Percentiles rank a stretch among this genome's conserved stretches.
Evolutionary conservation across 2,113 vertebrate species (phyloP).

Genomic region (Vimba vimba): DNA sequence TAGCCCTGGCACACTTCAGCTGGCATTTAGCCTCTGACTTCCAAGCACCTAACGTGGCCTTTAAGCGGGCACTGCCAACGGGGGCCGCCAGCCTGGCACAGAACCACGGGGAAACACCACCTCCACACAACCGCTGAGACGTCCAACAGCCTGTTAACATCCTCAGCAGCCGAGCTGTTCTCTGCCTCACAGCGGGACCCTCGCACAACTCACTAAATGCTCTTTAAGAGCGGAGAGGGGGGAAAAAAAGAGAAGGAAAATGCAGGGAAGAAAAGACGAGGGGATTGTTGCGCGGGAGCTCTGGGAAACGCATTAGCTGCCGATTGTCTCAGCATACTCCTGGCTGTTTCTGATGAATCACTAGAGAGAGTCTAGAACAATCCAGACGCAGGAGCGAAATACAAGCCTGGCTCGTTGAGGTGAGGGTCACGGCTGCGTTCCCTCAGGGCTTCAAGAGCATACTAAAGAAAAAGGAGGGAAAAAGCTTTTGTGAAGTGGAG

Average conservation of each 20-base stretch:
- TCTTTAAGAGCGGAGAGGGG: constrained; percentile 32
- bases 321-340: constrained; percentile 60
- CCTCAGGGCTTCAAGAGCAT: constrained; percentile 57
- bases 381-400: constrained; percentile 54
- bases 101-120: constrained; percentile 30
- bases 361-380: constrained; percentile 50
- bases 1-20: constrained; percentile 18
- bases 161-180: constrained; percentile 45
- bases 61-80: not conserved
- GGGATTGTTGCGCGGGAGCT: constrained; percentile 49
- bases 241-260: not conserved
- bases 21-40: constrained; percentile 31
- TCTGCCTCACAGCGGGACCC: constrained; percentile 43
- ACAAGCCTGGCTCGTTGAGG: constrained; percentile 58
- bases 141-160: constrained; percentile 43
- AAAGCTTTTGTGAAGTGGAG: constrained; percentile 54
- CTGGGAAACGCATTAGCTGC: constrained; percentile 66
- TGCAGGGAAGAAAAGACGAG: constrained; percentile 28
- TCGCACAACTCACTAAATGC: constrained; percentile 29
- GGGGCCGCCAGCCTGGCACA: constrained; percentile 16
- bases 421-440: constrained; percentile 57
- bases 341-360: constrained; percentile 63
- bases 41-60: constrained; percentile 9
- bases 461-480: constrained; percentile 49
- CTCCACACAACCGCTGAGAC: constrained; percentile 22